These are phyloP conservation scores for Cochlearius cochlearius DNA, from an alignment of 2,113 vertebrate genomes.

Conservation along the genomic window DNA sequence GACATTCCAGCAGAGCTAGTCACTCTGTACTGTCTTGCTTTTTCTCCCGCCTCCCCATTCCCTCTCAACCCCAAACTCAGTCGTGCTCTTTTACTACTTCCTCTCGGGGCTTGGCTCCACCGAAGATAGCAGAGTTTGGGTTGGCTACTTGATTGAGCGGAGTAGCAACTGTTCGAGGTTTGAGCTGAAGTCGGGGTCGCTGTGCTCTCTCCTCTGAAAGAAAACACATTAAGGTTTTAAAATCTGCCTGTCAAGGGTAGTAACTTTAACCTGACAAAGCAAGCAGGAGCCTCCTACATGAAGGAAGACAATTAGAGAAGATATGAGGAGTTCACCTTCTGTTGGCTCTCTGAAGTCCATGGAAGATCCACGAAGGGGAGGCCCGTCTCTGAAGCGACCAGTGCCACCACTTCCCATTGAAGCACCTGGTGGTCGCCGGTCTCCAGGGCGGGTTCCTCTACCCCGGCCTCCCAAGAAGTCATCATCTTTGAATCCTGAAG, in stretches of 20 bases:
- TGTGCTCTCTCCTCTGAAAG: conserved; percentile 93
- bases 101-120: conserved; percentile 95
- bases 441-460: conserved; percentile 85
- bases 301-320: neutral
- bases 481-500: conserved; percentile 89
- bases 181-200: conserved; percentile 94
- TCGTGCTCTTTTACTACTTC: conserved; percentile 91
- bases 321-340: conserved; percentile 78
- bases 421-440: conserved; percentile 80
- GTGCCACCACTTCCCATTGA: conserved; percentile 73
- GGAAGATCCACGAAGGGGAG: conserved; percentile 81
- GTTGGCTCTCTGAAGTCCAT: conserved; percentile 97
- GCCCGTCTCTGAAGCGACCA: conserved; percentile 89
- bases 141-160: conserved; percentile 99
- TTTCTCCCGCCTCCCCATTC: conserved; percentile 64
- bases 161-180: conserved; percentile 92
- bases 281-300: neutral
- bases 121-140: conserved; percentile 97
- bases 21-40: conserved; percentile 64
- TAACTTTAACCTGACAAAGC: neutral
- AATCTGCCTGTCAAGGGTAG: neutral
- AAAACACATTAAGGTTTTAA: neutral
- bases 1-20: conserved; percentile 72
- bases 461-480: conserved; percentile 88
- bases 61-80: conserved; percentile 74